phyloP scores from a whole-genome alignment of 2,113 vertebrate genomes.

The Pseudolaguvia tuberculata region DNA sequence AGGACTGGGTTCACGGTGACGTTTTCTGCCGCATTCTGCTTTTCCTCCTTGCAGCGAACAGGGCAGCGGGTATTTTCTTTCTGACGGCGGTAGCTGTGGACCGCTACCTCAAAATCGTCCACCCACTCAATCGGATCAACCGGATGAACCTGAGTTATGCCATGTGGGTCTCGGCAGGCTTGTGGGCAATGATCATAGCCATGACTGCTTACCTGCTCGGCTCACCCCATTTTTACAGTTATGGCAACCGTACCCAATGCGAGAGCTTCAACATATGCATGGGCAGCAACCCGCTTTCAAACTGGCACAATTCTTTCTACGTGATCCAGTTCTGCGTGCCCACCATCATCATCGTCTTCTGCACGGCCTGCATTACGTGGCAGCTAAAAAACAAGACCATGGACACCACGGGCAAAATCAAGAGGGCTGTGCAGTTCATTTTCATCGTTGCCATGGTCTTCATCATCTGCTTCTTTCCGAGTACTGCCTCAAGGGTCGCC shows the following conservation, averaged over 20 bases:
- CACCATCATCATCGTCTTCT: constrained; percentile 63
- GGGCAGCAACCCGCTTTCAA: constrained; percentile 55
- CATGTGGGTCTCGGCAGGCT: constrained; percentile 55
- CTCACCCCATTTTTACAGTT: constrained; percentile 55
- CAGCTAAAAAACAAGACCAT: constrained; percentile 65
- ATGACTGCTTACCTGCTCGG: constrained; percentile 64
- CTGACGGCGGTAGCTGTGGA: constrained; percentile 72
- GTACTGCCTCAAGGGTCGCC: constrained; percentile 63
- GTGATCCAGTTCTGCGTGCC: constrained; percentile 67
- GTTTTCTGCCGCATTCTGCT: constrained; percentile 65
- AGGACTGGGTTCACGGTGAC: constrained; percentile 71
- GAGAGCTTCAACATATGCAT: constrained; percentile 76
- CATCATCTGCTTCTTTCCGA: constrained; percentile 70
- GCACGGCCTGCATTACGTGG: constrained; percentile 65
- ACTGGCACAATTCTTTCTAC: constrained; percentile 72
- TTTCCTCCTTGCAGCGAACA: constrained; percentile 67
- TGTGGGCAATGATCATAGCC: constrained; percentile 66
- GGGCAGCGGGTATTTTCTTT: constrained; percentile 71
- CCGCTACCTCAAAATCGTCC: constrained; percentile 72
- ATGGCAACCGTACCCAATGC: constrained; percentile 64
- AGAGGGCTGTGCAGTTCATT: constrained; percentile 67
- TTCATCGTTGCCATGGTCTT: constrained; percentile 68
- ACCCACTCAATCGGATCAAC: constrained; percentile 63
- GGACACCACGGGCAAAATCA: constrained; percentile 66
- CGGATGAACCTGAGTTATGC: constrained; percentile 61